Percentiles rank a stretch among this genome's conserved stretches.
phyloP scores from a whole-genome alignment of 2,888 invertebrate genomes.

The Leptogaster cylindrica region DNA sequence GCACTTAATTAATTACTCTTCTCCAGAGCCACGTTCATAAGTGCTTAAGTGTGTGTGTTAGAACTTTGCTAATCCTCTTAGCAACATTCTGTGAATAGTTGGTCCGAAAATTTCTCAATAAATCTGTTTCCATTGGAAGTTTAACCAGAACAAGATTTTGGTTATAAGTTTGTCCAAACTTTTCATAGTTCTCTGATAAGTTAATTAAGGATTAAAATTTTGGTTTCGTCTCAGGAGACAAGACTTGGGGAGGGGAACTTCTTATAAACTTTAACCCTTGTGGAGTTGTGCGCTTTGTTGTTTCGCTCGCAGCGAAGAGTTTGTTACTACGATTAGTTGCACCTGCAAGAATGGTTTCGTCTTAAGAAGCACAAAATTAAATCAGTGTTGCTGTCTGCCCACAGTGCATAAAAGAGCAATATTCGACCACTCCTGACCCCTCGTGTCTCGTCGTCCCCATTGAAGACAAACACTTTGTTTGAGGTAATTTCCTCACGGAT shows the following conservation, averaged over 20 bases:
- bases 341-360: constrained; percentile 32
- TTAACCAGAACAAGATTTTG: constrained; percentile 47
- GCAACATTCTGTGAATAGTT: constrained; percentile 45
- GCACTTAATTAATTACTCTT: constrained; percentile 47
- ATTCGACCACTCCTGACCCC: no score
- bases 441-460: no score
- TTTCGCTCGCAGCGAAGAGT: constrained; percentile 33
- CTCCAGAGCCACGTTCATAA: constrained; percentile 37
- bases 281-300: constrained; percentile 32
- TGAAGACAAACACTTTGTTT: no score
- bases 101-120: constrained; percentile 45
- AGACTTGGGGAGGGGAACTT: constrained; percentile 38
- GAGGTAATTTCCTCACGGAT: no score
- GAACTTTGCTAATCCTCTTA: constrained; percentile 47
- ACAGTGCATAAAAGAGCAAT: constrained; percentile 26
- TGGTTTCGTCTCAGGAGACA: constrained; percentile 45
- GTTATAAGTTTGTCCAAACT: constrained; percentile 46
- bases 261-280: constrained; percentile 30
- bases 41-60: constrained; percentile 44
- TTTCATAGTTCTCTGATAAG: constrained; percentile 50
- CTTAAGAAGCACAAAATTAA: constrained; percentile 33
- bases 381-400: constrained; percentile 32
- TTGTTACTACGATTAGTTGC: constrained; percentile 32
- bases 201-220: constrained; percentile 53
- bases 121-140: constrained; percentile 46